Base-by-base conservation (phyloP, 2,888 invertebrate genomes). In the Oxystoma pomonae region DNA sequence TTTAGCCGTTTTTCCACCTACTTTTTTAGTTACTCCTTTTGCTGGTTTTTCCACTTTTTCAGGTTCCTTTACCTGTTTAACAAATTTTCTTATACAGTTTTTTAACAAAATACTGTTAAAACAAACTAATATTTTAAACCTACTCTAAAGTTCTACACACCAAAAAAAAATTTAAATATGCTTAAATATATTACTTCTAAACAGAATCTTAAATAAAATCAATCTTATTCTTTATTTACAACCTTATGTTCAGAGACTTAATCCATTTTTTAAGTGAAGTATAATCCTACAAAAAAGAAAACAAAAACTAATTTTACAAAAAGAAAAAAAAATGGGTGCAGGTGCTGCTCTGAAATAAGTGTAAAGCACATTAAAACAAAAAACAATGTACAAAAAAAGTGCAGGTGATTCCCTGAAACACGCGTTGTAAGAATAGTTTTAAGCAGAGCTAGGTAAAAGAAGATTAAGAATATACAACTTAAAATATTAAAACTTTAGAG, bases 21-120 rank as follows among this genome's bases (percentile, higher is more conserved):
- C 65, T 52, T 60, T 35, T 58, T 65, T 63, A 9, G 66, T 20
- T 59, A 66, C 68, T 62, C 69, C 69, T 63, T 70, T 69, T 64
- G 66, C 17, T 62, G 51, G 55, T 60, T 71, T 69, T 58, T n/a
- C n/a, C 35, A 58, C n/a, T 50, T 50, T 50, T 19, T 53, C 53
- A 16, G 53, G 53, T 53, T 53, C 53, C n/a, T 53, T 53, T 16
- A 53, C 53, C 53, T 53, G n/a, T 53, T 53, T 53, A 16, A 53
- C 5, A 53, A 53, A 53, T 53, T 19, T 16, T 5, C 5, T 35
- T 35, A 12, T 35, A 35, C 12, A 35, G n/a, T n/a, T n/a, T n/a
- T n/a, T n/a, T n/a, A n/a, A n/a, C n/a, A n/a, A n/a, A n/a, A n/a
- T n/a, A n/a, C n/a, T n/a, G n/a, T n/a, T n/a, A n/a, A n/a, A n/a